A percentile compares a stretch with the other conserved stretches of the same genome.
phyloP scores from a whole-genome alignment of 2,888 invertebrate species.

The Drosophila rellima region DNA sequence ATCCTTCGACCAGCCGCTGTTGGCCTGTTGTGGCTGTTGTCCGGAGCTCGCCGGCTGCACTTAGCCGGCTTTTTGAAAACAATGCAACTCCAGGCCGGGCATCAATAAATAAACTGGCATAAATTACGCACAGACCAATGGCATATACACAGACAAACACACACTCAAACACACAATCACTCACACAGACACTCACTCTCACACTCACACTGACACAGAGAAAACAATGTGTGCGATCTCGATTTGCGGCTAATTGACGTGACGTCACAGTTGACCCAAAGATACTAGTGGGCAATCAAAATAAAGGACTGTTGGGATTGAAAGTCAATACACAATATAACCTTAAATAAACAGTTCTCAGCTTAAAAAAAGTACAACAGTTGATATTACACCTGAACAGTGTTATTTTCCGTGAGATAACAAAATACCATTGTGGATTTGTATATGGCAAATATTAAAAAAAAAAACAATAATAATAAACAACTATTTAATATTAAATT shows the following conservation, averaged over 20 bases:
- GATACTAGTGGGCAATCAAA: slow-evolving; percentile 49
- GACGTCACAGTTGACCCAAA: slow-evolving; percentile 54
- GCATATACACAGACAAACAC: slow-evolving; percentile 36
- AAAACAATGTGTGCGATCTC: slow-evolving; percentile 39
- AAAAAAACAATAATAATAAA: too few species aligned
- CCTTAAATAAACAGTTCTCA: slow-evolving; percentile 13
- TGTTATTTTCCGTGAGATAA: background rate
- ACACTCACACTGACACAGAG: slow-evolving; percentile 6
- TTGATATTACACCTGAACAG: background rate
- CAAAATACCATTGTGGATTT: too few species aligned
- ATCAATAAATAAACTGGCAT: slow-evolving; percentile 80
- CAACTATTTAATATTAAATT: too few species aligned
- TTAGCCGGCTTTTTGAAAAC: slow-evolving; percentile 75
- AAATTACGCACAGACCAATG: slow-evolving; percentile 75
- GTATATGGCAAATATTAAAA: too few species aligned
- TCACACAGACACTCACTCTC: too few species aligned
- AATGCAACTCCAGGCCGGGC: slow-evolving; percentile 68
- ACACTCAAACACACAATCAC: too few species aligned
- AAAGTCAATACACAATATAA: slow-evolving; percentile 38
- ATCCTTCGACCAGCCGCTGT: slow-evolving; percentile 22
- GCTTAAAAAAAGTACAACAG: background rate
- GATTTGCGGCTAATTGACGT: slow-evolving; percentile 72
- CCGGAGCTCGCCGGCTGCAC: slow-evolving; percentile 64
- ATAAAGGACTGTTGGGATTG: slow-evolving; percentile 41
- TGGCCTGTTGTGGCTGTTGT: slow-evolving; percentile 26